These are phyloP conservation scores for Mustelus asterias DNA, from an alignment of 2,113 vertebrate genomes.

Conservation along the genomic window DNA sequence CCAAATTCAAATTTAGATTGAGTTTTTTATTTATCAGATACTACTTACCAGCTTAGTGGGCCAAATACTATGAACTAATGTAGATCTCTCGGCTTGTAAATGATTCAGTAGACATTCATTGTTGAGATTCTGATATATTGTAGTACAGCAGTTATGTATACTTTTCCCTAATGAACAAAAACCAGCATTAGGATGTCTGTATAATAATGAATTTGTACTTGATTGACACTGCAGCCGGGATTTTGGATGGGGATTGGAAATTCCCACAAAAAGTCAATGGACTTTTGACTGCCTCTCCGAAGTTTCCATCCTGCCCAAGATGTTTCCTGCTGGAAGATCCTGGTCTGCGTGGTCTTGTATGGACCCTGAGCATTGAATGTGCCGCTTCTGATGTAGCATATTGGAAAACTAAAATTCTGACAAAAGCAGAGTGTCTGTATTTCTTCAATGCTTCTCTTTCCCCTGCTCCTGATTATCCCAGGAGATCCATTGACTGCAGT, in stretches of 20 bases:
- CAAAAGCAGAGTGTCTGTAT: not conserved
- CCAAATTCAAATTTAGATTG: not conserved
- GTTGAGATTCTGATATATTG: not conserved
- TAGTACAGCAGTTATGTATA: not conserved
- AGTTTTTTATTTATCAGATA: not conserved
- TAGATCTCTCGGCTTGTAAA: not conserved
- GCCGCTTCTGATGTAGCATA: not conserved
- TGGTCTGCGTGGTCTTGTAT: too few species aligned
- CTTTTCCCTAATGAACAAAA: not conserved
- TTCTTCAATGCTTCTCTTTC: not conserved
- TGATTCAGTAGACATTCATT: not conserved
- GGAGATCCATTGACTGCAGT: not conserved
- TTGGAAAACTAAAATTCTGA: not conserved
- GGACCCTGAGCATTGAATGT: not conserved
- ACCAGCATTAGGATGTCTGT: not conserved
- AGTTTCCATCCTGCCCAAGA: too few species aligned
- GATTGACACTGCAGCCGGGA: not conserved
- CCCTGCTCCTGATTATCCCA: not conserved
- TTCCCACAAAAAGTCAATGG: too few species aligned
- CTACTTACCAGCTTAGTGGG: not conserved
- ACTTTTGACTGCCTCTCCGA: too few species aligned
- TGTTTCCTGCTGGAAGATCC: too few species aligned
- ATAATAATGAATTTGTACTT: not conserved
- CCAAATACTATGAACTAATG: not conserved
- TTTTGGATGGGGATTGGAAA: too few species aligned